Conservation (phyloP, 2,797 vertebrate genomes). For the Acanthurus tractus region DNA sequence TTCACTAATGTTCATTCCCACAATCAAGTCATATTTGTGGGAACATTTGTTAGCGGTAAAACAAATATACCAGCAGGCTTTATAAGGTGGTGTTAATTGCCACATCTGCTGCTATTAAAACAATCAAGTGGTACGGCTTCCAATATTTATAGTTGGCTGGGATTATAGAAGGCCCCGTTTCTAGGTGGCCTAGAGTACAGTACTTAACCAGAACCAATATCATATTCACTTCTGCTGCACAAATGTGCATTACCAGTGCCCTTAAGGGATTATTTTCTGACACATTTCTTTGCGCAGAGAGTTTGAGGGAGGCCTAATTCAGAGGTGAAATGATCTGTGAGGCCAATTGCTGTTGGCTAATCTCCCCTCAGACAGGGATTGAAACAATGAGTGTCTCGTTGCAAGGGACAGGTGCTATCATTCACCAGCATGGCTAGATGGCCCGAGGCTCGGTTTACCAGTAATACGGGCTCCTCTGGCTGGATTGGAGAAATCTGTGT, state of each 20-base stretch:
- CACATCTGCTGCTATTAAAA: conserved; percentile 91
- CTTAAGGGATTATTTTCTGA: conserved; percentile 79
- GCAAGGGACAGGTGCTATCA: conserved; percentile 84
- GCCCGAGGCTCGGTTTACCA: conserved; percentile 75
- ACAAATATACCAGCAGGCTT: conserved; percentile 87
- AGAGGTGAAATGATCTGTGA: conserved; percentile 79
- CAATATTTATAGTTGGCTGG: conserved; percentile 86
- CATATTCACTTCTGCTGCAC: conserved; percentile 80
- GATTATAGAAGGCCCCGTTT: conserved; percentile 81
- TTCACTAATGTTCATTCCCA: conserved; percentile 85
- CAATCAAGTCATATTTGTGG: conserved; percentile 88
- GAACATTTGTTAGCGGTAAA: conserved; percentile 90
- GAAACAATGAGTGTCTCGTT: conserved; percentile 83
- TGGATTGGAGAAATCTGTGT: conserved; percentile 23
- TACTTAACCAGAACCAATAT: conserved; percentile 82
- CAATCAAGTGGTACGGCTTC: conserved; percentile 83
- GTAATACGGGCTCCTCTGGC: conserved; percentile 58
- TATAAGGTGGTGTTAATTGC: conserved; percentile 90
- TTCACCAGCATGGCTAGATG: conserved; percentile 73
- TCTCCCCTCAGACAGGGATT: conserved; percentile 79
- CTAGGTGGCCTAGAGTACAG: conserved; percentile 82
- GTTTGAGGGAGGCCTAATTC: conserved; percentile 73
- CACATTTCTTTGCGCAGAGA: conserved; percentile 68
- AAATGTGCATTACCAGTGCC: conserved; percentile 82
- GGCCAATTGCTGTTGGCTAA: conserved; percentile 81